phyloP scores from a whole-genome alignment of 1,140 invertebrate genomes.

The Gryon sp. region DNA sequence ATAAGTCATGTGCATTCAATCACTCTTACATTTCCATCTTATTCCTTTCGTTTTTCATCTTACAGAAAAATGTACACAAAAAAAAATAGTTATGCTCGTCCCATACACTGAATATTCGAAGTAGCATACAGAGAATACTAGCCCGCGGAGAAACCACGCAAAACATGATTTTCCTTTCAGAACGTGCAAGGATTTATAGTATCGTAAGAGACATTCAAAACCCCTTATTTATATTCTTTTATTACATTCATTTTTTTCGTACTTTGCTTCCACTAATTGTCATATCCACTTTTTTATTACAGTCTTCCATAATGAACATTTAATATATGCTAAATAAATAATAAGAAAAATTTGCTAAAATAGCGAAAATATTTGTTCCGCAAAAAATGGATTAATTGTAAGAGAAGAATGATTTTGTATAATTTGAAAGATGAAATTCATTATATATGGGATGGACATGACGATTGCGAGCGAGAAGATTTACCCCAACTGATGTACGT shows the following conservation, averaged over 20 bases:
- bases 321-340: too few relatives aligned
- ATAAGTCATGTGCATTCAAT: conserved; percentile 62
- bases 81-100: conserved; percentile 71
- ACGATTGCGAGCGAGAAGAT: not conserved
- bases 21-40: conserved; percentile 46
- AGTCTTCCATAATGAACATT: too few relatives aligned
- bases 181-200: conserved; percentile 62
- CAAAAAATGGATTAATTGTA: too few relatives aligned
- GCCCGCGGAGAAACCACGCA: conserved; percentile 67
- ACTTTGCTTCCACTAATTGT: too few relatives aligned
- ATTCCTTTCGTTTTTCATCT: conserved; percentile 39
- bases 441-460: too few relatives aligned
- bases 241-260: not conserved
- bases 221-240: conserved; percentile 21
- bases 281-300: too few relatives aligned
- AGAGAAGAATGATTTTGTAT: too few relatives aligned
- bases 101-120: conserved; percentile 64
- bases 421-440: too few relatives aligned
- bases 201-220: conserved; percentile 33
- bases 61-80: conserved; percentile 59
- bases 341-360: too few relatives aligned
- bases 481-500: conserved; percentile 27
- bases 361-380: too few relatives aligned
- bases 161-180: conserved; percentile 78
- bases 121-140: conserved; percentile 65